Evolutionary conservation across 2,113 vertebrate genomes (phyloP), one percentile per base, ranked within the genome.

Genomic region (Rhipidura dahli): DNA sequence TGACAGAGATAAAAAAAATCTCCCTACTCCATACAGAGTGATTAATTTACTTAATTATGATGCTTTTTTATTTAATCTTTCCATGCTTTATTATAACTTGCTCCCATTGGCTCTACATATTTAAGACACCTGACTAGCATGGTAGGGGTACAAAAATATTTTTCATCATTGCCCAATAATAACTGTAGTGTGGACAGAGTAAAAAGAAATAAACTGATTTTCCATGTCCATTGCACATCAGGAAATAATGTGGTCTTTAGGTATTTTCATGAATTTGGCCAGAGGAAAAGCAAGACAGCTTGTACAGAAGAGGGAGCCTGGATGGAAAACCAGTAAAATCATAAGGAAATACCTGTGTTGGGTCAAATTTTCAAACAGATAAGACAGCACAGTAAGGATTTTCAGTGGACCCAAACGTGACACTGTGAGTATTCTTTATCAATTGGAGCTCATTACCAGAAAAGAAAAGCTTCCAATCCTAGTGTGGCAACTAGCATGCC

Each of bases 231-330:
- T 35, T 45, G 5, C 13, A 28, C 2, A 17, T 51, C 24, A 59
- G 22, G 28, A 37, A 2, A 65, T 15, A 37, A 61, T 26, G 11
- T 28, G 61, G 3, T 18, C 23, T 80, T 50, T 35, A 44, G 3
- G 3, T 39, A 39, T 60, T 72, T 50, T 64, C 12, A 21, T 60
- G 0, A 64, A 35, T 39, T 87, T 77, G 2, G 4, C 5, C 30
- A 40, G 11, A 69, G 2, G 8, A 35, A 83, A 60, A 1, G 1
- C 6, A 73, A 0, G 2, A 40, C 6, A 63, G 3, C 11, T 83
- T 73, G 10, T n/a, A 57, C 13, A 45, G 51, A 24, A 33, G 37
- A 50, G 11, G 33, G 7, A 90, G 2, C 23, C 87, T 61, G n/a
- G 24, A 64, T 0, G 1, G 2, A 30, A 57, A 57, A 64, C 15